These are phyloP conservation scores for Spodoptera picta DNA, from an alignment of 2,888 invertebrate species.

Conservation along the genomic window DNA sequence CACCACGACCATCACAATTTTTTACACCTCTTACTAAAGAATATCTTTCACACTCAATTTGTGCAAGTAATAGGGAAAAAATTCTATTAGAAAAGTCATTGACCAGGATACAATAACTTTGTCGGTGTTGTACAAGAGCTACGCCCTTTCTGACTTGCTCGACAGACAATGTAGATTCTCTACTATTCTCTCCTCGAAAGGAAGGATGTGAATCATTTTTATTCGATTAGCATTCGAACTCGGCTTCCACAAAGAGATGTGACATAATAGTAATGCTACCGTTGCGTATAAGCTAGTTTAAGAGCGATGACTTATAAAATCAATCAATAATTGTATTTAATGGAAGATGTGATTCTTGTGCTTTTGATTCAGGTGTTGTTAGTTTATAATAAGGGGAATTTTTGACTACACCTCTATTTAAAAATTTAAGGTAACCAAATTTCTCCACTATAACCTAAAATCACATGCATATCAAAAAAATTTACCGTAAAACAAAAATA, in stretches of 20 bases:
- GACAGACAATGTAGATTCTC: slow-evolving; percentile 63
- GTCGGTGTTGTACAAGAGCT: slow-evolving; percentile 65
- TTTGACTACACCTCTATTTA: too few species aligned
- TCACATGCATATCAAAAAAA: too few species aligned
- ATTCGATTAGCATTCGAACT: slow-evolving; percentile 72
- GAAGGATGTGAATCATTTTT: slow-evolving; percentile 82
- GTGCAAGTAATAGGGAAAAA: slow-evolving; percentile 21
- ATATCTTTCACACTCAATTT: neutral
- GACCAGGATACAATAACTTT: slow-evolving; percentile 57
- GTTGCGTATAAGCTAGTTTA: slow-evolving; percentile 61
- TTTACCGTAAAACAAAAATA: too few species aligned
- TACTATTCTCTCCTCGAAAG: slow-evolving; percentile 59
- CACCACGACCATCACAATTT: too few species aligned
- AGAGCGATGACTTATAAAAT: slow-evolving; percentile 55
- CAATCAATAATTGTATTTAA: slow-evolving; percentile 42
- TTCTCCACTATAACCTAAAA: too few species aligned
- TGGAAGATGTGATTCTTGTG: slow-evolving; percentile 6
- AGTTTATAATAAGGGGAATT: neutral
- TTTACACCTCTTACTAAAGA: too few species aligned
- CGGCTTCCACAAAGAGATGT: slow-evolving; percentile 64
- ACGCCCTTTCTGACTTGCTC: slow-evolving; percentile 63
- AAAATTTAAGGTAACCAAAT: too few species aligned
- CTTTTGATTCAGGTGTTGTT: neutral
- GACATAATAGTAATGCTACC: slow-evolving; percentile 60
- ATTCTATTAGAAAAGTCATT: slow-evolving; percentile 44